Evolutionary conservation across 1,140 invertebrate genomes (phyloP).

Genomic region (Plectrocnemia conspersa): DNA sequence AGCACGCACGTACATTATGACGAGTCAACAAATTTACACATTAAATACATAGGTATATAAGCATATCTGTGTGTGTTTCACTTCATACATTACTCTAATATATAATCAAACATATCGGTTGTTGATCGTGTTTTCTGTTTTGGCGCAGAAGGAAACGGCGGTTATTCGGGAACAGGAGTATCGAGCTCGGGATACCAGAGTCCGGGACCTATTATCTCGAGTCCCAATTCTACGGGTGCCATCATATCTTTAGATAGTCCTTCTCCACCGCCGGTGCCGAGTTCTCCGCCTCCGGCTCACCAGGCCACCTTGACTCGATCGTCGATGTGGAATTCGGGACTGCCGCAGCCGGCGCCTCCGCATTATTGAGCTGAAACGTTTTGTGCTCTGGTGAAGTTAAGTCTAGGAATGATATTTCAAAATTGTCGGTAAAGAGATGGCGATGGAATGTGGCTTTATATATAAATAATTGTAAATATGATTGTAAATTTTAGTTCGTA

Average conservation of each 20-base stretch:
- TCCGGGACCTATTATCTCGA: constrained; percentile 35
- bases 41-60: constrained; percentile 26
- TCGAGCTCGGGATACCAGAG: constrained; percentile 55
- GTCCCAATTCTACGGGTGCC: constrained; percentile 29
- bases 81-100: background rate
- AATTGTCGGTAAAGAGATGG: too few relatives aligned
- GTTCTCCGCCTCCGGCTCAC: constrained; percentile 24
- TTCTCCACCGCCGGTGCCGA: constrained; percentile 49
- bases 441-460: too few relatives aligned
- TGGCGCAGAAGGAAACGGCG: constrained; percentile 37
- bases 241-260: constrained; percentile 57
- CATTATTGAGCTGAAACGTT: too few relatives aligned
- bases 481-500: too few relatives aligned
- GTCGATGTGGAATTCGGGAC: constrained; percentile 11
- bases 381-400: too few relatives aligned
- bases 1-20: constrained; percentile 36
- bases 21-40: constrained; percentile 11
- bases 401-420: too few relatives aligned
- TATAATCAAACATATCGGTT: constrained; percentile 15
- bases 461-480: too few relatives aligned
- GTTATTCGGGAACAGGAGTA: constrained; percentile 47
- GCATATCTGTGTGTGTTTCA: background rate
- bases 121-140: constrained; percentile 10
- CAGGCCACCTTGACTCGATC: constrained; percentile 27
- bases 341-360: constrained; percentile 16